A percentile compares a stretch with the other conserved stretches of the same genome.
Conservation (phyloP, 2,797 vertebrate species). For the Rhabdomys pumilio region DNA sequence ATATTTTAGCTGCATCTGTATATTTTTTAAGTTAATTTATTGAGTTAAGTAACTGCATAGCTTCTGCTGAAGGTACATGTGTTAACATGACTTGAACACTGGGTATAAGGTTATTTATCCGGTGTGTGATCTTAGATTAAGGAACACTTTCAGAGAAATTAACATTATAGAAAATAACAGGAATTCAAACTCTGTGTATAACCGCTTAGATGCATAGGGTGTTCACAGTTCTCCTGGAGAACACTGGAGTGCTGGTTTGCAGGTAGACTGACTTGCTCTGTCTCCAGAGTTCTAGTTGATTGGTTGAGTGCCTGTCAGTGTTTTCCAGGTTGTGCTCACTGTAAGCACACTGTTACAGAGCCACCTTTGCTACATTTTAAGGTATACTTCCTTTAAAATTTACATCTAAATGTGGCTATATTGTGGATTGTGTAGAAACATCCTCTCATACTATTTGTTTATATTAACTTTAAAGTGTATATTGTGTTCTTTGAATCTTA, state of each 20-base stretch:
- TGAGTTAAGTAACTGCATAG: background rate
- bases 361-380: constrained; percentile 22
- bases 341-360: background rate
- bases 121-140: constrained; percentile 18
- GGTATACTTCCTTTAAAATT: background rate
- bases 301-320: background rate
- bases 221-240: background rate
- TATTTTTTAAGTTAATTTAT: constrained; percentile 19
- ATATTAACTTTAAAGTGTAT: background rate
- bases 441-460: background rate
- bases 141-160: constrained; percentile 18
- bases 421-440: background rate
- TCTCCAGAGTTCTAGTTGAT: background rate
- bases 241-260: background rate
- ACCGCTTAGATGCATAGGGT: background rate
- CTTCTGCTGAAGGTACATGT: background rate
- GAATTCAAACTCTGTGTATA: background rate
- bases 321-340: background rate
- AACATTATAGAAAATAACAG: constrained; percentile 7
- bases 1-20: background rate
- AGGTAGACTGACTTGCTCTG: background rate
- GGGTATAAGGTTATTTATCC: constrained; percentile 44
- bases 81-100: background rate
- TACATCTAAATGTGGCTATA: background rate
- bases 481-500: constrained; percentile 25